Conservation (phyloP, 2,797 vertebrate genomes). For the Mormyrus proboscirostris region DNA sequence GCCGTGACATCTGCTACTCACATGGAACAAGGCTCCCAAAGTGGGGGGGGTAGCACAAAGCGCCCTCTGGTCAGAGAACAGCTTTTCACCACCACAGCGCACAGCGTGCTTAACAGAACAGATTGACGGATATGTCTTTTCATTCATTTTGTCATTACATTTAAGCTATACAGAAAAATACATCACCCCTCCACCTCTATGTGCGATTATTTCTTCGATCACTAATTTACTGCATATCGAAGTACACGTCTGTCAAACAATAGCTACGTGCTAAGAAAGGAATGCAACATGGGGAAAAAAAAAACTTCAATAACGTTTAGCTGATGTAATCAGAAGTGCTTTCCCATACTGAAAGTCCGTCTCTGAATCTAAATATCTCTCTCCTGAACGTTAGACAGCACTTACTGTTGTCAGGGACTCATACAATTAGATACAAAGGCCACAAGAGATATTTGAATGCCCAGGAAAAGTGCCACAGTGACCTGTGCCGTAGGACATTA, state of each 20-base stretch:
- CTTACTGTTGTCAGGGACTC: background rate
- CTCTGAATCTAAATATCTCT: background rate
- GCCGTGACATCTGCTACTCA: background rate
- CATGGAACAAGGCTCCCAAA: background rate
- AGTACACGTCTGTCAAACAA: background rate
- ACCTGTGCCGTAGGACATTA: background rate
- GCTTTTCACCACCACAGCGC: background rate
- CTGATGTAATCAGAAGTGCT: background rate
- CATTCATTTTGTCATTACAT: background rate
- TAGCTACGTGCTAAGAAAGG: background rate
- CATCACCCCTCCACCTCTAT: background rate
- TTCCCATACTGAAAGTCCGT: background rate
- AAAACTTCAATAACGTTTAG: background rate
- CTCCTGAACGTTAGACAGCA: background rate
- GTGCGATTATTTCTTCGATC: background rate
- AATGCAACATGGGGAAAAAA: background rate
- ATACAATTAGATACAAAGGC: background rate
- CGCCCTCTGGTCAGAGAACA: background rate
- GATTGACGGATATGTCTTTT: conserved; percentile 2
- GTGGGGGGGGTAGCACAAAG: background rate
- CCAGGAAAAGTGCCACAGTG: background rate
- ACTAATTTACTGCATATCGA: background rate
- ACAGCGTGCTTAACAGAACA: background rate
- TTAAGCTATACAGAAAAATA: background rate
- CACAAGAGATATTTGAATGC: background rate